A percentile compares a stretch with the other conserved stretches of the same genome.
phyloP scores from a whole-genome alignment of 2,888 invertebrate genomes.

The Panopea generosa region DNA sequence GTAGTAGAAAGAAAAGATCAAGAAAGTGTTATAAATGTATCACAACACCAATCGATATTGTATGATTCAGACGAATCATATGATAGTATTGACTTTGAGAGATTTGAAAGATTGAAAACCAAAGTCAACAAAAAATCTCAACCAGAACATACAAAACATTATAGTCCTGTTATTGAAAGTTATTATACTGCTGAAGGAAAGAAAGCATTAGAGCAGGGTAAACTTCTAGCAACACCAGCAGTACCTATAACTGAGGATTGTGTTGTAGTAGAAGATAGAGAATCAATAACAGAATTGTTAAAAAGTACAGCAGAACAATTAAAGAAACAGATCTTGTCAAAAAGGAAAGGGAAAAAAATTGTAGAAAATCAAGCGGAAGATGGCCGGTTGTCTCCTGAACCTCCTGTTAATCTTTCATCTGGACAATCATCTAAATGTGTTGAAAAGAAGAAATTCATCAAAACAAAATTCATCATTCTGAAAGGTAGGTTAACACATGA shows the following conservation, averaged over 20 bases:
- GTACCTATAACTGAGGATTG: not conserved
- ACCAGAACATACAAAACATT: not conserved
- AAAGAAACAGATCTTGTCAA: too few relatives aligned
- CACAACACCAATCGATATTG: too few relatives aligned
- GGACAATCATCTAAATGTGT: too few relatives aligned
- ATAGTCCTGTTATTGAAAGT: slow-evolving; percentile 30
- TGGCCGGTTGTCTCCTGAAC: too few relatives aligned
- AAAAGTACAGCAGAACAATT: too few relatives aligned
- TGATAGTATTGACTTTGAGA: slow-evolving; percentile 33
- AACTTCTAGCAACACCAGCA: slow-evolving; percentile 1
- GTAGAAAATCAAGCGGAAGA: too few relatives aligned
- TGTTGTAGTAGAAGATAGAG: not conserved
- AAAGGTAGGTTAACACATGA: slow-evolving; percentile 56
- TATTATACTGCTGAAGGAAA: slow-evolving; percentile 16
- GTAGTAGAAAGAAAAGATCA: too few relatives aligned
- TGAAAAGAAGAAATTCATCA: slow-evolving; percentile 37
- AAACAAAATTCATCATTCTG: slow-evolving; percentile 54
- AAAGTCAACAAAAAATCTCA: not conserved
- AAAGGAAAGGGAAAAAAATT: too few relatives aligned
- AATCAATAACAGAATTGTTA: too few relatives aligned
- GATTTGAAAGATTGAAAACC: slow-evolving; percentile 19
- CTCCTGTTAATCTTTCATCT: too few relatives aligned
- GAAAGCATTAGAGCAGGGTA: not conserved
- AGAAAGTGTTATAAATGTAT: too few relatives aligned
- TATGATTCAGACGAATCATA: slow-evolving; percentile 20